These are phyloP conservation scores for Hephaestus fuliginosus DNA, from an alignment of 2,797 vertebrate genomes.

Conservation along the genomic window DNA sequence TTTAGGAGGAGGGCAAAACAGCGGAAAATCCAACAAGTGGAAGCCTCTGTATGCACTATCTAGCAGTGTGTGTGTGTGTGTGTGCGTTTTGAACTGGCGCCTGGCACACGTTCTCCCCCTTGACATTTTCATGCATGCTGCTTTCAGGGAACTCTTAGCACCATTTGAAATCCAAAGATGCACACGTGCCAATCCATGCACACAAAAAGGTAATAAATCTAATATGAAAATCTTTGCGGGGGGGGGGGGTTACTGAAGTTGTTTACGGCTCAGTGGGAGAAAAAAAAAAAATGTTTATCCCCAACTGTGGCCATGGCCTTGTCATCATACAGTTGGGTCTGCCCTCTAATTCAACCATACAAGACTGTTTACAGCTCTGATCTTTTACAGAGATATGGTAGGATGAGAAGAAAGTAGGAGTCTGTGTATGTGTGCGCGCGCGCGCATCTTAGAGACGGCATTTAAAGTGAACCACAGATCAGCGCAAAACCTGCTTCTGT, in stretches of 20 bases:
- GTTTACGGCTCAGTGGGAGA: constrained; percentile 16
- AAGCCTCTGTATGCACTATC: constrained; percentile 23
- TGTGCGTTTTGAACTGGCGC: constrained; percentile 40
- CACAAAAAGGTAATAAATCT: neutral
- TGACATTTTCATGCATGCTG: neutral
- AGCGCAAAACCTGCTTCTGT: constrained; percentile 24
- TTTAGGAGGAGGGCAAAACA: constrained; percentile 67
- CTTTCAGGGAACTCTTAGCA: neutral
- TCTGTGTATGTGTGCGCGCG: neutral
- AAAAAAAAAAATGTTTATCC: constrained; percentile 31
- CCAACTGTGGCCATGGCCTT: neutral
- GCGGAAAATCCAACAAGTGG: constrained; percentile 52
- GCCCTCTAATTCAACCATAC: constrained; percentile 63
- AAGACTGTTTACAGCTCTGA: constrained; percentile 63
- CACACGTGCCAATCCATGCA: neutral
- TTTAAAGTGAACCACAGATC: constrained; percentile 18
- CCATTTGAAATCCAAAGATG: neutral
- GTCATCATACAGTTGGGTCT: constrained; percentile 15
- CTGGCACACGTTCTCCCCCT: neutral
- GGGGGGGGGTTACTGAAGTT: constrained; percentile 1
- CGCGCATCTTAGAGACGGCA: neutral
- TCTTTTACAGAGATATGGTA: constrained; percentile 50
- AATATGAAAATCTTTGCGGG: constrained; percentile 10
- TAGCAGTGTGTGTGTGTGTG: constrained; percentile 12
- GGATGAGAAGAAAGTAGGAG: constrained; percentile 33